A percentile compares a stretch with the other conserved stretches of the same genome.
Conservation (phyloP, 2,797 vertebrate species). For the Pseudochaenichthys georgianus region DNA sequence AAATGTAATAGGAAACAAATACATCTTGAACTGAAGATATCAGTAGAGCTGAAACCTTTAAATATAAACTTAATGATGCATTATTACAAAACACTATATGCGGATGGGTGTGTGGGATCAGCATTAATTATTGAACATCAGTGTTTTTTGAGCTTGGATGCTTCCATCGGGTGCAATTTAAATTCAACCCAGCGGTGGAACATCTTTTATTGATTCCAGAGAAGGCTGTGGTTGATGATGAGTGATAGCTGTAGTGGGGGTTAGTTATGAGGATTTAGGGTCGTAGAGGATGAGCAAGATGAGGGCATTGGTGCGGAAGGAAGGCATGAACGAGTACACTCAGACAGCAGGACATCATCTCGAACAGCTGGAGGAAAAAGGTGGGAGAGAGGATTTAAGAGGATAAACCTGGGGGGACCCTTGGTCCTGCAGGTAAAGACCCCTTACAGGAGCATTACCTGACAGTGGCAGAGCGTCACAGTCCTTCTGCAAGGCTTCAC, state of each 20-base stretch:
- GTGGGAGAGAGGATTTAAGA: conserved; percentile 60
- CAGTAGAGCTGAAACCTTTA: not conserved
- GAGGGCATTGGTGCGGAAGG: conserved; percentile 18
- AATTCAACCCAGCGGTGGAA: conserved; percentile 40
- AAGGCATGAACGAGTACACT: conserved; percentile 41
- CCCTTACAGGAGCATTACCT: conserved; percentile 59
- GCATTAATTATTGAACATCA: conserved; percentile 59
- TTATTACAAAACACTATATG: conserved; percentile 39
- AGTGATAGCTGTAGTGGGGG: conserved; percentile 25
- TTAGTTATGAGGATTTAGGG: conserved; percentile 5
- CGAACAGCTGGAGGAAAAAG: conserved; percentile 57
- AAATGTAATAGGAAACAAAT: too few relatives aligned
- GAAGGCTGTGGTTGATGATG: conserved; percentile 47
- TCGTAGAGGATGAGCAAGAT: conserved; percentile 42
- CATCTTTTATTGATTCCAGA: conserved; percentile 65
- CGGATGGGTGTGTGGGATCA: conserved; percentile 22
- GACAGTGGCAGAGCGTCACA: conserved; percentile 50
- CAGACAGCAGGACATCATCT: conserved; percentile 29
- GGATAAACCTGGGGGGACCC: conserved; percentile 60
- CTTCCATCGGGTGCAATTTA: conserved; percentile 44
- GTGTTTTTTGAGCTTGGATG: conserved; percentile 42
- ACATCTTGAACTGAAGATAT: conserved; percentile 10
- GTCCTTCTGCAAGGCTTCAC: conserved; percentile 66
- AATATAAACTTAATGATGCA: conserved; percentile 41
- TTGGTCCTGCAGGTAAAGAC: conserved; percentile 68